Conservation (phyloP, 2,888 invertebrate species). For the Siphlonurus alternatus region DNA sequence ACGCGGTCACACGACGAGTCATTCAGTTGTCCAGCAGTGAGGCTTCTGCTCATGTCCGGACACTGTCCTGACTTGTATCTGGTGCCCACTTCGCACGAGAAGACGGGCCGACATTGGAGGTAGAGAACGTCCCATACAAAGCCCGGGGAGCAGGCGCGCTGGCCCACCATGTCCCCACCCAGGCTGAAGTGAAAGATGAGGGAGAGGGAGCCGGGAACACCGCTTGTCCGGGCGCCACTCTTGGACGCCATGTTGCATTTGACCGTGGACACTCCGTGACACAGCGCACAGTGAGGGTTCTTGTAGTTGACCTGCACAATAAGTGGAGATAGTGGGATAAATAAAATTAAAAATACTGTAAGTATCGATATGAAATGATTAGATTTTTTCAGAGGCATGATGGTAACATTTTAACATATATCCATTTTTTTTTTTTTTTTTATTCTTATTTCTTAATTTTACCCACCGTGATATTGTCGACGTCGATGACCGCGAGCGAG, state of each 20-base stretch:
- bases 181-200: constrained; percentile 14
- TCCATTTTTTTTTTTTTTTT: not conserved
- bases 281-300: constrained; percentile 21
- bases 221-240: constrained; percentile 1
- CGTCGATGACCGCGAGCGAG: not conserved
- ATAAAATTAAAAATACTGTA: no score
- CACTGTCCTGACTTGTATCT: not conserved
- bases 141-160: constrained; percentile 5
- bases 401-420: not conserved
- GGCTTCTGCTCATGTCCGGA: not conserved
- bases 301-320: constrained; percentile 14
- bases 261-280: constrained; percentile 14
- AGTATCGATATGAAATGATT: no score
- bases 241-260: not conserved
- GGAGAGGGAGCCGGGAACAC: constrained; percentile 2
- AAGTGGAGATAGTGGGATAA: no score
- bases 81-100: not conserved
- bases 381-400: no score
- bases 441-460: not conserved
- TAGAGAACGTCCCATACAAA: constrained; percentile 20
- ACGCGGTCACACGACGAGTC: not conserved
- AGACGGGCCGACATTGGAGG: constrained; percentile 14
- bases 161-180: constrained; percentile 8
- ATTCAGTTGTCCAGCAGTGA: not conserved
- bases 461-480: no score